Conservation (phyloP, 2,797 vertebrate species). For the Coregonus sp. region DNA sequence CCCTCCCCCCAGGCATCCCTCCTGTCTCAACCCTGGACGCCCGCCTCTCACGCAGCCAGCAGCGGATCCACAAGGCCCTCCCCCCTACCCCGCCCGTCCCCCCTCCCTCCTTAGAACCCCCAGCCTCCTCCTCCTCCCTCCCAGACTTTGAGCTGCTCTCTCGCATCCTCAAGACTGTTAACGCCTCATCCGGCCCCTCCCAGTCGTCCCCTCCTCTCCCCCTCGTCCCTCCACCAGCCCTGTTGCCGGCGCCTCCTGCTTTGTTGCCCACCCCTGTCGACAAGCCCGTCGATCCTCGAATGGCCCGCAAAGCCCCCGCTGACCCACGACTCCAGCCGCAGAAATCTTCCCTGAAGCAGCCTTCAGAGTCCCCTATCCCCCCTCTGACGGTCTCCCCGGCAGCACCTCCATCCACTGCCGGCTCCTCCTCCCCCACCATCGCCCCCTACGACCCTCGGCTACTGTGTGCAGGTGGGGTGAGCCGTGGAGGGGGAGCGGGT, state of each 20-base stretch:
- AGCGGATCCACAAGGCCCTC: conserved; percentile 58
- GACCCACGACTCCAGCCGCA: conserved; percentile 84
- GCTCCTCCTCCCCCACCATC: conserved; percentile 60
- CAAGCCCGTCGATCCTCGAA: conserved; percentile 86
- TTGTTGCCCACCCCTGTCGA: conserved; percentile 60
- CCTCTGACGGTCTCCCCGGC: conserved; percentile 39
- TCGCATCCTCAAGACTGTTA: conserved; percentile 89
- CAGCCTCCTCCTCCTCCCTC: conserved; percentile 62
- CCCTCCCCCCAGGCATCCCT: conserved; percentile 84
- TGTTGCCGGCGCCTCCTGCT: conserved; percentile 26
- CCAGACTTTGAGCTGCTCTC: conserved; percentile 93
- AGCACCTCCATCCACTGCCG: conserved; percentile 42
- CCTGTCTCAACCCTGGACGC: conserved; percentile 75
- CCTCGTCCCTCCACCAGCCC: background rate
- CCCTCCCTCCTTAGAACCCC: conserved; percentile 42
- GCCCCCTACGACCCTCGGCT: conserved; percentile 91
- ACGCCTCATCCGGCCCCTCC: conserved; percentile 67
- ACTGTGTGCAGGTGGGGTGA: conserved; percentile 81
- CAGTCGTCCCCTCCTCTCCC: conserved; percentile 58
- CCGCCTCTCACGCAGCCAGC: conserved; percentile 76
- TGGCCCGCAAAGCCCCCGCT: conserved; percentile 72
- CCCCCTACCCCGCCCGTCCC: conserved; percentile 53
- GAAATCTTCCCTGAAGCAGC: conserved; percentile 71
- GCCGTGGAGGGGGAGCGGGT: conserved; percentile 67
- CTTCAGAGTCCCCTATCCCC: conserved; percentile 39